Conservation (phyloP, 2,797 vertebrate genomes). For the Saxicola maurus region DNA sequence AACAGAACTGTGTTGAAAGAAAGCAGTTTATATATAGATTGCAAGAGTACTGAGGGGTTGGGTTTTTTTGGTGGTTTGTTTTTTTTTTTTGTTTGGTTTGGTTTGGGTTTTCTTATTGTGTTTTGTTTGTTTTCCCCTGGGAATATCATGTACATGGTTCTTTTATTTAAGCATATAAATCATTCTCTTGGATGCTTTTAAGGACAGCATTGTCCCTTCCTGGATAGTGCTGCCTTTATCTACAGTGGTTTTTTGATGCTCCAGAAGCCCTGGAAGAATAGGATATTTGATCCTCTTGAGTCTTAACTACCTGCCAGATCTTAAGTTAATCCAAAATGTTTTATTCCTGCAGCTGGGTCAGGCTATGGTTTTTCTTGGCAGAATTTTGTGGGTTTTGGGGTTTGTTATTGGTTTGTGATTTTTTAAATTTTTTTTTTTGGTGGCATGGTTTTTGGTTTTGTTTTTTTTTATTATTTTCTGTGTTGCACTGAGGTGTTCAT, state of each 20-base stretch:
- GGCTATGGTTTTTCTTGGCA: background rate
- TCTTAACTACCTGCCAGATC: background rate
- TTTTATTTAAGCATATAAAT: background rate
- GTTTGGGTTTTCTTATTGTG: background rate
- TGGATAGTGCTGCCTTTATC: background rate
- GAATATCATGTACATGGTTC: background rate
- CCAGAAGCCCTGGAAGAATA: background rate
- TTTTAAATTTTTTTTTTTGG: too few relatives aligned
- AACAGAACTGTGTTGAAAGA: background rate
- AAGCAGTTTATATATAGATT: background rate
- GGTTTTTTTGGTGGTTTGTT: rapidly evolving
- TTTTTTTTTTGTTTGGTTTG: background rate
- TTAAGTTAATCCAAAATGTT: background rate
- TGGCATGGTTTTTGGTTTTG: too few relatives aligned
- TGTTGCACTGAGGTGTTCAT: background rate
- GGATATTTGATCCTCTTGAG: background rate
- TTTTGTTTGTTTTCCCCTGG: background rate
- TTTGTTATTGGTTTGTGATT: rapidly evolving
- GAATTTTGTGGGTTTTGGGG: background rate
- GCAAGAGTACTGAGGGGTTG: background rate
- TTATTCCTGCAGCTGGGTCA: background rate
- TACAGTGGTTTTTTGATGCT: background rate
- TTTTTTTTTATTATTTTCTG: background rate
- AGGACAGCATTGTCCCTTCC: background rate
- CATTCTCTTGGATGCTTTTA: background rate